Evolutionary conservation across 2,888 invertebrate genomes (phyloP).

Genomic region (Spicauda simplicius): DNA sequence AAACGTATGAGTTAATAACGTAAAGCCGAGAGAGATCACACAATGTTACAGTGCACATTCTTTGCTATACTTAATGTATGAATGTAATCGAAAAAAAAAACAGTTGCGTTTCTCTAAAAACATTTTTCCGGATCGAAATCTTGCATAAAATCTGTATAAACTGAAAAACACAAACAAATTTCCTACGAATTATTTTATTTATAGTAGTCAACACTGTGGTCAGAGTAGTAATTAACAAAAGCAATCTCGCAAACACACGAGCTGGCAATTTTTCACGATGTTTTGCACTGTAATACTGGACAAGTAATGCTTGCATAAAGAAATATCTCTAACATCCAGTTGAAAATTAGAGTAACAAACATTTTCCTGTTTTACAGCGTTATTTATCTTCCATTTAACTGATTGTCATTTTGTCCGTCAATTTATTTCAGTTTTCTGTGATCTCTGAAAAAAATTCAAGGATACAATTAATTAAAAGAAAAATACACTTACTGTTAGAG

Average conservation of each 20-base stretch:
- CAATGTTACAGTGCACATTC: too few species aligned
- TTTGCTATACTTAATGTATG: too few species aligned
- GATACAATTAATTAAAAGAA: too few species aligned
- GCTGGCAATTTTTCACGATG: slow-evolving; percentile 12
- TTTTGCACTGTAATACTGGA: slow-evolving; percentile 4
- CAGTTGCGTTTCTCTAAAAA: too few species aligned
- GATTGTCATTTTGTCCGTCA: too few species aligned
- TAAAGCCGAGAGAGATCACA: too few species aligned
- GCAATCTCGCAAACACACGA: slow-evolving; percentile 22
- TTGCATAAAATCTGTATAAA: neutral
- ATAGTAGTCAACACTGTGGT: slow-evolving; percentile 4
- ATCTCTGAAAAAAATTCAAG: too few species aligned
- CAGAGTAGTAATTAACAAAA: slow-evolving; percentile 17
- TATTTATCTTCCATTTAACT: neutral
- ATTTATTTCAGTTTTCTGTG: too few species aligned
- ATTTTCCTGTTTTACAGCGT: slow-evolving; percentile 13
- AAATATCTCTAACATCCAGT: neutral
- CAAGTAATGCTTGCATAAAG: slow-evolving; percentile 8
- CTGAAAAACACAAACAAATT: neutral
- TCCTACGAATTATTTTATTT: slow-evolving; percentile 16
- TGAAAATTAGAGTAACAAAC: neutral
- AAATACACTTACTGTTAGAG: too few species aligned
- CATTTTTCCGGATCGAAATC: too few species aligned
- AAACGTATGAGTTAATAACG: too few species aligned
- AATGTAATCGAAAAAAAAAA: too few species aligned